Evolutionary conservation across 2,797 vertebrate genomes (phyloP), one percentile per base, ranked within the genome.

Genomic region (Myotis findleyi): DNA sequence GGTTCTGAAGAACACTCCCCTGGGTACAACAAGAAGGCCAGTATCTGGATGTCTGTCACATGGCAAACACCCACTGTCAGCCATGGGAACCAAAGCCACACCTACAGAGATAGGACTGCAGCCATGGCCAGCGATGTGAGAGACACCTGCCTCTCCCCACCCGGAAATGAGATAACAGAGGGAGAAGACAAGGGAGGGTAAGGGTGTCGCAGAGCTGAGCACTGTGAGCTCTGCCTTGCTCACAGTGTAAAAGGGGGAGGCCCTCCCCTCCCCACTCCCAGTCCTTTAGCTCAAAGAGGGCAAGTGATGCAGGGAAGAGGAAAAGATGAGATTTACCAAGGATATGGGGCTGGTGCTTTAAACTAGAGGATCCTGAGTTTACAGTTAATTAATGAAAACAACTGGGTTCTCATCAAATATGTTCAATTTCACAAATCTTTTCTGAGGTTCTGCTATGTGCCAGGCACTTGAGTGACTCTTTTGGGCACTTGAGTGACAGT

Each of bases 381-480:
- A 53, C 36, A 55, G 89, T 77, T 82, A 84, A 11, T 79, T 64
- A 38, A 71, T 14, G 25, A 80, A 87, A 93, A 59, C 18, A n/a
- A 20, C 7, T 4, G 20, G 18, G 47, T 80, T 81, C 77, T 69
- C 41, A 79, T 38, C 55, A 75, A 69, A 75, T 14, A 71, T 21
- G 36, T 38, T 71, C 11, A n/a, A 20, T 21, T 55, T 57, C 83
- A 72, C n/a, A 53, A 33, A 18, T 38, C 71, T 80, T 83, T 88
- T 57, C 79, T 71, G 73, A 88, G 77, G 83, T 87, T 57, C 77
- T 76, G 8, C 62, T 84, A 12, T 20, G 38, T 75, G 71, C 75
- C 79, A 73, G 36, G 16, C 20, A 66, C 33, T 57, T 57, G 55
- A 25, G 55, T 12, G 55, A 23, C 55, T 33, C 12, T 44, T 79